Percentiles rank a stretch among this genome's conserved stretches.
Conservation (phyloP, 2,113 vertebrate genomes). For the Leuciscus idus region DNA sequence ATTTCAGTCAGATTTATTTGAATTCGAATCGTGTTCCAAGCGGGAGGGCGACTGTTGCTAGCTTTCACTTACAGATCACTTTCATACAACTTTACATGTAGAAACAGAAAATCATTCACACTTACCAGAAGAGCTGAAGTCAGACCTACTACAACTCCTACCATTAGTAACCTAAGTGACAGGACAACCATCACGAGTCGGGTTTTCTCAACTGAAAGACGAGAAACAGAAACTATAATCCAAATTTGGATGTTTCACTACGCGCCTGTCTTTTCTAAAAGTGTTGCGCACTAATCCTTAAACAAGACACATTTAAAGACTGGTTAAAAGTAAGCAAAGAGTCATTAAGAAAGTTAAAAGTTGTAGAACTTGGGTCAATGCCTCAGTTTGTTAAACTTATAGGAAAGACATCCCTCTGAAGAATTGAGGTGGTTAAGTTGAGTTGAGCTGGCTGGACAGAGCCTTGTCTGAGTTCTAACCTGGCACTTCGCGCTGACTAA, state of each 20-base stretch:
- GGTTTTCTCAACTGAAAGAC: constrained; percentile 58
- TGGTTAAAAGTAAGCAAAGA: constrained; percentile 38
- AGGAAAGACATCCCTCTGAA: constrained; percentile 63
- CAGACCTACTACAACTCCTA: constrained; percentile 77
- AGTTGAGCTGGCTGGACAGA: constrained; percentile 71
- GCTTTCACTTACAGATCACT: constrained; percentile 3
- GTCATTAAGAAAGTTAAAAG: constrained; percentile 55
- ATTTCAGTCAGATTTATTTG: background rate
- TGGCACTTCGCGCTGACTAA: constrained; percentile 70
- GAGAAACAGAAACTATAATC: constrained; percentile 55
- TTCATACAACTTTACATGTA: background rate
- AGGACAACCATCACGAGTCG: constrained; percentile 86
- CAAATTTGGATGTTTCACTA: constrained; percentile 42
- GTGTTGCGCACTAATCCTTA: constrained; percentile 11
- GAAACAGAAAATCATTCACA: constrained; percentile 26
- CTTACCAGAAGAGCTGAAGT: constrained; percentile 87
- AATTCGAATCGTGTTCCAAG: background rate
- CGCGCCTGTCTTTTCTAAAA: constrained; percentile 45
- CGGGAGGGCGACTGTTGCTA: constrained; percentile 5
- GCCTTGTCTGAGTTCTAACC: constrained; percentile 64
- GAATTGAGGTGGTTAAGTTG: background rate
- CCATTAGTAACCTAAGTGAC: constrained; percentile 80
- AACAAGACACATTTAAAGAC: background rate
- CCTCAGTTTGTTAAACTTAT: constrained; percentile 61
- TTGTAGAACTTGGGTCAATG: constrained; percentile 68